Evolutionary conservation across 37 sponge, comb jelly and placozoan genomes (phyloP).

Genomic region (Tethya wilhelma): DNA sequence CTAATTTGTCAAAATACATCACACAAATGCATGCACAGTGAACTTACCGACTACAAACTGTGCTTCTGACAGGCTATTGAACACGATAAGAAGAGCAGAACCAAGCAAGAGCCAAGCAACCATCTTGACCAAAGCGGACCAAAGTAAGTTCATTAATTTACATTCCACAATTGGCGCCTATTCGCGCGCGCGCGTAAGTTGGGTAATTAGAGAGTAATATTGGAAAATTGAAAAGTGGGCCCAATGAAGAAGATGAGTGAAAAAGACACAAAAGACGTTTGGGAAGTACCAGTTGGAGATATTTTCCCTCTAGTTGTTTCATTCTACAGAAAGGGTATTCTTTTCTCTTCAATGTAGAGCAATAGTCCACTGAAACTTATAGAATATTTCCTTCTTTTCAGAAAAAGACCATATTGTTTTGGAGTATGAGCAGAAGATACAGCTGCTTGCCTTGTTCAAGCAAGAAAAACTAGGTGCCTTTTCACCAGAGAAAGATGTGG

Average conservation of each 20-base stretch:
- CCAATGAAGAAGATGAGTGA: too few relatives aligned
- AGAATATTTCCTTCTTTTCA: constrained; percentile 8
- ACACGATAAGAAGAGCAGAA: constrained; percentile 6
- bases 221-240: too few relatives aligned
- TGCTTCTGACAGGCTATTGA: too few relatives aligned
- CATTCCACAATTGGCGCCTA: not conserved
- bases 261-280: constrained; percentile 22
- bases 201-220: not conserved
- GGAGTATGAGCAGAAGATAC: constrained; percentile 74
- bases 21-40: too few relatives aligned
- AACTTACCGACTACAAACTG: too few relatives aligned
- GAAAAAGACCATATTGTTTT: constrained; percentile 72
- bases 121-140: not conserved
- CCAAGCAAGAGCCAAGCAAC: not conserved
- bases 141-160: not conserved
- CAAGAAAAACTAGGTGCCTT: constrained; percentile 81
- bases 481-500: constrained; percentile 69
- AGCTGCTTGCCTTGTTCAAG: constrained; percentile 81
- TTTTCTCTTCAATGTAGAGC: not conserved
- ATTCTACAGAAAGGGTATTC: constrained; percentile 47
- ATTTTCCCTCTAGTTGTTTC: constrained; percentile 23
- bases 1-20: too few relatives aligned
- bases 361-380: not conserved
- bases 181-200: not conserved
- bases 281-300: constrained; percentile 35